These are phyloP conservation scores for Danaus melanippus DNA, from an alignment of 1,140 invertebrate species.

Conservation along the genomic window DNA sequence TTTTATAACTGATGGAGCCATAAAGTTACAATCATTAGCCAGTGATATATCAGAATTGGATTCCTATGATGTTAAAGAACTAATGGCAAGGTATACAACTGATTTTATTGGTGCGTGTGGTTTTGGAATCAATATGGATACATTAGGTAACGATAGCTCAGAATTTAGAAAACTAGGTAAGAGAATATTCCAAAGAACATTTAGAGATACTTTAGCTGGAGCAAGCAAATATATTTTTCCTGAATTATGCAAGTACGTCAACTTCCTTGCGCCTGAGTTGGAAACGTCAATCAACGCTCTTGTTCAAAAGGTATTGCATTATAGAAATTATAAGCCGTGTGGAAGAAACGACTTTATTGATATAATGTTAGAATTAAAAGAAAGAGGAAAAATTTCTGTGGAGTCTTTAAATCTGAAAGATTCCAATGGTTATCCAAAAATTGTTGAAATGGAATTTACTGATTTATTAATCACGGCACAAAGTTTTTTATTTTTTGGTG, in stretches of 20 bases:
- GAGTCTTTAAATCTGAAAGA: slow-evolving; percentile 24
- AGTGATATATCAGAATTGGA: slow-evolving; percentile 41
- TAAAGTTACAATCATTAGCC: slow-evolving; percentile 54
- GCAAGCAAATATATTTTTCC: slow-evolving; percentile 26
- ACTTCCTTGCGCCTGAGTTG: slow-evolving; percentile 22
- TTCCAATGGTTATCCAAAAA: slow-evolving; percentile 18
- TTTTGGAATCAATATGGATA: slow-evolving; percentile 28
- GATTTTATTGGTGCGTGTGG: slow-evolving; percentile 30
- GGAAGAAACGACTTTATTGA: slow-evolving; percentile 30
- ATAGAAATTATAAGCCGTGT: slow-evolving; percentile 24
- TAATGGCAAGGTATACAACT: slow-evolving; percentile 31
- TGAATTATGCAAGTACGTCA: slow-evolving; percentile 19
- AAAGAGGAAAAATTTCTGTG: slow-evolving; percentile 22
- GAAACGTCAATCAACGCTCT: slow-evolving; percentile 21
- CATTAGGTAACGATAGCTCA: slow-evolving; percentile 26
- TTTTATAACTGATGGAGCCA: slow-evolving; percentile 60
- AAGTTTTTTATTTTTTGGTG: slow-evolving; percentile 25
- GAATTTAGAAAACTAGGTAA: slow-evolving; percentile 28
- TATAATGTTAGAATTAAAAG: slow-evolving; percentile 26
- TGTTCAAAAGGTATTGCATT: slow-evolving; percentile 34
- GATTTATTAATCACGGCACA: slow-evolving; percentile 22
- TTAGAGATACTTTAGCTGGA: slow-evolving; percentile 13
- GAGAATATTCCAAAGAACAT: slow-evolving; percentile 23
- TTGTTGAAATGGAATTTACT: slow-evolving; percentile 25
- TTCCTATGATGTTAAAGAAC: slow-evolving; percentile 46